Conservation (phyloP, 2,113 vertebrate genomes). For the Guaruba guarouba region DNA sequence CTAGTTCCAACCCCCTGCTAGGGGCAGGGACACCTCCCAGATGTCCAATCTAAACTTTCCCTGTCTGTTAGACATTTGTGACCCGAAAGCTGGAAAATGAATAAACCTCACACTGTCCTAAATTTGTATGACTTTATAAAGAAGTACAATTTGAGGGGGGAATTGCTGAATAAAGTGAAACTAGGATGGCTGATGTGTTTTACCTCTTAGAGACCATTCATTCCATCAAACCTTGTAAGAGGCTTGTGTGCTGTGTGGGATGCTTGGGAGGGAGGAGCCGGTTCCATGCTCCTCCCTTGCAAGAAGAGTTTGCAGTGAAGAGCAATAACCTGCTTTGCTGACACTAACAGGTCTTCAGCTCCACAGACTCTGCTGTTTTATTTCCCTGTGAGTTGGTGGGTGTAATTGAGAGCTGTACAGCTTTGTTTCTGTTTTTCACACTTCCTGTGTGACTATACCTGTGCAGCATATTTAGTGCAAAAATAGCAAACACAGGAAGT, state of each 20-base stretch:
- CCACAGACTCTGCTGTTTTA: neutral
- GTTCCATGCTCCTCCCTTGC: neutral
- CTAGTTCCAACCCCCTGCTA: too few relatives aligned
- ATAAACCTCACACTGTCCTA: neutral
- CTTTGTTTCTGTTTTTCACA: neutral
- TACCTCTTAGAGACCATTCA: neutral
- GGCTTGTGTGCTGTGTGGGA: neutral
- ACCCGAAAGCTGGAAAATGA: neutral
- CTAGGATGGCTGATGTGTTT: neutral
- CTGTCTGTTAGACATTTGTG: neutral
- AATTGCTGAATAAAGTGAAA: neutral
- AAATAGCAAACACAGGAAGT: neutral
- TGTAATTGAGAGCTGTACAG: neutral
- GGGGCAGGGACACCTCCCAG: too few relatives aligned
- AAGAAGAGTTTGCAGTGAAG: neutral
- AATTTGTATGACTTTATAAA: neutral
- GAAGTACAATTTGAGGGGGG: neutral
- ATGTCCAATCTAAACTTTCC: too few relatives aligned
- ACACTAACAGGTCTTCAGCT: neutral
- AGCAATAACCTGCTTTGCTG: neutral
- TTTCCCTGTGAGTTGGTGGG: neutral
- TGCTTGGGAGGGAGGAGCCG: neutral
- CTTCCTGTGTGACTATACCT: neutral
- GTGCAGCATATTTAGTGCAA: neutral
- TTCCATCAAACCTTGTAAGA: neutral